phyloP scores from a whole-genome alignment of 2,113 vertebrate genomes.

The Silurus meridionalis region DNA sequence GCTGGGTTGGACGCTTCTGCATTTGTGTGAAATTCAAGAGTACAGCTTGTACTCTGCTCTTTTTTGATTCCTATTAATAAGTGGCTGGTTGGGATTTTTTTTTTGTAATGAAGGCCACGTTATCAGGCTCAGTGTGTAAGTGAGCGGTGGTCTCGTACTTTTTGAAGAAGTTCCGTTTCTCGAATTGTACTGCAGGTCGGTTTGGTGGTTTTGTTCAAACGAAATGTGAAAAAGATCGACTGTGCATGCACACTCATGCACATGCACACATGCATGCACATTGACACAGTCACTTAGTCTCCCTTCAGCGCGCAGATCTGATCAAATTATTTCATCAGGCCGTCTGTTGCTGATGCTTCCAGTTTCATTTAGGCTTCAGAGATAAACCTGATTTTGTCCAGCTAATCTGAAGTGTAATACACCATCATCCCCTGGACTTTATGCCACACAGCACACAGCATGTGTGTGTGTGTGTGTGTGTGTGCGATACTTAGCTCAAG shows the following conservation, averaged over 20 bases:
- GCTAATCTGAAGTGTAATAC: background rate
- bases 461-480: background rate
- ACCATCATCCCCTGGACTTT: background rate
- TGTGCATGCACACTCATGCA: background rate
- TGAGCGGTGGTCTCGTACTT: background rate
- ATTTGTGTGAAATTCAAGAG: background rate
- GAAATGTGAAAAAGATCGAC: background rate
- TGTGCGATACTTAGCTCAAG: background rate
- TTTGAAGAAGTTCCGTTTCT: background rate
- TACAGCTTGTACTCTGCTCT: constrained; percentile 2
- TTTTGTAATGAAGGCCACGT: background rate
- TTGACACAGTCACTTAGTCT: constrained; percentile 15
- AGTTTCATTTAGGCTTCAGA: background rate
- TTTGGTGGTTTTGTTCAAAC: constrained; percentile 5
- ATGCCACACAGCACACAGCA: no score
- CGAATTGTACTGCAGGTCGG: no score
- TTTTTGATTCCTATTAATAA: background rate
- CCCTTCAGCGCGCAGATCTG: background rate
- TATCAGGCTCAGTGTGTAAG: background rate
- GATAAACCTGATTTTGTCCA: background rate
- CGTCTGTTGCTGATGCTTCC: background rate
- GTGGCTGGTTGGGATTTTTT: background rate
- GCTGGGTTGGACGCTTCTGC: background rate
- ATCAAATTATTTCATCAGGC: constrained; percentile 25
- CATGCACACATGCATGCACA: constrained; percentile 11